Base-by-base conservation (phyloP, 2,797 vertebrate genomes). In the Chanos chanos region DNA sequence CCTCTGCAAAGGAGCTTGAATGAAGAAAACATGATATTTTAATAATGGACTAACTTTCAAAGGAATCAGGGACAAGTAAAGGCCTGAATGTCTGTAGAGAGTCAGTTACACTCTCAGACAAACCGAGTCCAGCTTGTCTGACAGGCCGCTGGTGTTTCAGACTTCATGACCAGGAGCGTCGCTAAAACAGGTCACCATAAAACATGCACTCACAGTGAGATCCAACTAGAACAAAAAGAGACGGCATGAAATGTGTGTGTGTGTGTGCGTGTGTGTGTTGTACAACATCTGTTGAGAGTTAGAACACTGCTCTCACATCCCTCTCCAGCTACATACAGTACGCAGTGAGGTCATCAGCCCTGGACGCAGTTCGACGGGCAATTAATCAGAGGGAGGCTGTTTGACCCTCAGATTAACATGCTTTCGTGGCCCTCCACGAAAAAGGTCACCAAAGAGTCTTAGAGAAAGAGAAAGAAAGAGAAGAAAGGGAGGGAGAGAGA, bases 271-370 rank as follows among this genome's bases (percentile, higher is more conserved):
- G n/a, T n/a, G n/a, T 81, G 72, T 78, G 85, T 85, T 84, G 72
- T 74, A 71, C 67, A 85, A 87, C 89, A 90, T 92, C 86, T 92
- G 86, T 68, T 88, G 79, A 79, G 83, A 84, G 86, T 92, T 88
- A 89, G 70, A 47, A 73, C 33, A 24, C 74, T 80, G 68, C 69
- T 81, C 63, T 75, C 66, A 34, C 71, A 74, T 74, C 55, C 58
- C 21, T 12, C 54, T 15, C n/a, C 34, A 73, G n/a, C 48, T 28
- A 47, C 76, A 71, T 71, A 37, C 75, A 55, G 28, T 72, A 73
- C 72, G 56, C 56, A 9, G 71, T 87, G 86, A 91, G 80, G 74
- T 90, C 85, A 87, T 85, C 78, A 71, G 66, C 83, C 64, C 70
- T 76, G 75, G 81, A 77, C 82, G 70, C 64, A 63, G 31, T 76